These are phyloP conservation scores for Gastracanthus pulcherrimus DNA, from an alignment of 2,888 invertebrate genomes.

Conservation along the genomic window DNA sequence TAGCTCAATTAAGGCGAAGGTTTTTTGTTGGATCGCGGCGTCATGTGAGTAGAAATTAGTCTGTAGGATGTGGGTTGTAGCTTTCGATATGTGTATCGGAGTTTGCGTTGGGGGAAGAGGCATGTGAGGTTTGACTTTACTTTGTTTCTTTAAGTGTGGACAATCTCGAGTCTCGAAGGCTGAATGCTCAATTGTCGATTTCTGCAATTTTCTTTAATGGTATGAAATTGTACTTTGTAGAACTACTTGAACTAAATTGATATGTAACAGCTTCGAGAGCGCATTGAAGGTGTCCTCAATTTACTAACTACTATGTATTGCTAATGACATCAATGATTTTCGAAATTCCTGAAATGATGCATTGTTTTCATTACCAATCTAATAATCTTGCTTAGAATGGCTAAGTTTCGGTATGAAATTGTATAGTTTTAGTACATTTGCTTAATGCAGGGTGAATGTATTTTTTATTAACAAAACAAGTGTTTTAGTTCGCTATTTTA, in stretches of 20 bases:
- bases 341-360: not conserved
- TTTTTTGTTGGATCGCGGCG: too few species aligned
- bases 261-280: not conserved
- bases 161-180: not conserved
- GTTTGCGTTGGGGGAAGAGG: too few species aligned
- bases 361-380: not conserved
- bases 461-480: not conserved
- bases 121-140: not conserved
- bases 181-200: not conserved
- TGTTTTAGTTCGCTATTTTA: not conserved
- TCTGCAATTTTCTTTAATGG: not conserved
- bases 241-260: conserved; percentile 24
- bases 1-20: not conserved
- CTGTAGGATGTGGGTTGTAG: not conserved
- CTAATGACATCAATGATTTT: not conserved
- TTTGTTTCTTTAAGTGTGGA: not conserved
- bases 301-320: not conserved
- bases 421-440: not conserved
- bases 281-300: not conserved
- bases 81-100: too few species aligned
- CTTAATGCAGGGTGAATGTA: not conserved
- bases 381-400: not conserved
- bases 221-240: not conserved
- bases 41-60: not conserved
- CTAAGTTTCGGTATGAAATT: not conserved